Evolutionary conservation across 1,140 invertebrate species (phyloP).

Genomic region (Episyrphus balteatus): DNA sequence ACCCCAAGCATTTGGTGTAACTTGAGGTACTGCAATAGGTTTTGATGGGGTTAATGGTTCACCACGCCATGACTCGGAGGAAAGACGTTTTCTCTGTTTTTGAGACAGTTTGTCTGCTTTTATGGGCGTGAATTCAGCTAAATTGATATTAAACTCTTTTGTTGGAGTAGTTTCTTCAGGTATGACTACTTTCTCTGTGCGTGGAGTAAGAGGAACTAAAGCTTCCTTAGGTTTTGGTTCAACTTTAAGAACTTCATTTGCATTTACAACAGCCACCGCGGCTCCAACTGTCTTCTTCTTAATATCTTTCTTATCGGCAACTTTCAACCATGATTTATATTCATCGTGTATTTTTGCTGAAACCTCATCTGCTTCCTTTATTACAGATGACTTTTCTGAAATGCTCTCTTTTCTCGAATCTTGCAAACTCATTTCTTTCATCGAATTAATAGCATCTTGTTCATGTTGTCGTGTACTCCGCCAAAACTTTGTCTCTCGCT

Average conservation of each 20-base stretch:
- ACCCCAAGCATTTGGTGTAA: slow-evolving; percentile 26
- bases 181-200: slow-evolving; percentile 3
- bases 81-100: slow-evolving; percentile 42
- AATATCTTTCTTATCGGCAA: slow-evolving; percentile 25
- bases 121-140: slow-evolving; percentile 20
- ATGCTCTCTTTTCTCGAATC: slow-evolving; percentile 2
- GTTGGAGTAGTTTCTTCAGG: slow-evolving; percentile 7
- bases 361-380: slow-evolving; percentile 7
- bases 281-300: slow-evolving; percentile 27
- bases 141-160: slow-evolving; percentile 27
- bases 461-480: slow-evolving; percentile 22
- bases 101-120: slow-evolving; percentile 41
- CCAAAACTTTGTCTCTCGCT: neutral
- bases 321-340: slow-evolving; percentile 23
- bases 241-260: slow-evolving; percentile 30
- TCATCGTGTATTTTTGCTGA: slow-evolving; percentile 12
- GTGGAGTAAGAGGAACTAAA: slow-evolving; percentile 4
- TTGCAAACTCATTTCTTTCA: slow-evolving; percentile 23
- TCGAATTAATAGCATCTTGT: slow-evolving; percentile 26
- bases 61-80: slow-evolving; percentile 22
- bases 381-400: slow-evolving; percentile 6
- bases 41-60: slow-evolving; percentile 5
- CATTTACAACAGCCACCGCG: slow-evolving; percentile 23
- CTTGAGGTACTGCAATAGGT: slow-evolving; percentile 11
- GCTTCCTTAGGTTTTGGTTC: slow-evolving; percentile 18